A percentile compares a stretch with the other conserved stretches of the same genome.
These are phyloP conservation scores for Axis porcinus DNA, from an alignment of 2,113 vertebrate genomes.

Conservation along the genomic window DNA sequence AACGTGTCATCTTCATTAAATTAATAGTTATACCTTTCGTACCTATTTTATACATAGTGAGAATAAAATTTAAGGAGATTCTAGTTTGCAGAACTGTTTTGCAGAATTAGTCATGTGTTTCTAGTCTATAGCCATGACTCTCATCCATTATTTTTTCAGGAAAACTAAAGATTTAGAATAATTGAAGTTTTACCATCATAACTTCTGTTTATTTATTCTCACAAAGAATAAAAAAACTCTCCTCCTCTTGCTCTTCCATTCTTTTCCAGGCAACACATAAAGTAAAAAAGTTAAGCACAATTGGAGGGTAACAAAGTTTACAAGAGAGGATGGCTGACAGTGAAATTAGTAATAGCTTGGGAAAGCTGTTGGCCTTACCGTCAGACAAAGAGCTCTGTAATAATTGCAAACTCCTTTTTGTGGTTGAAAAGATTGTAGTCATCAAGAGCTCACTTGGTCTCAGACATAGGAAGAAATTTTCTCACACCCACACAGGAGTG, in stretches of 20 bases:
- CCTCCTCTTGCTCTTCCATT: not conserved
- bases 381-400: constrained; percentile 56
- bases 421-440: constrained; percentile 67
- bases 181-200: not conserved
- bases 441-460: constrained; percentile 58
- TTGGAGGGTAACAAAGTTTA: not conserved
- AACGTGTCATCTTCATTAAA: not conserved
- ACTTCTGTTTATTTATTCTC: not conserved
- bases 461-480: constrained; percentile 69
- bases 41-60: not conserved
- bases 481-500: constrained; percentile 76
- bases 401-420: constrained; percentile 63
- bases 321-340: not conserved
- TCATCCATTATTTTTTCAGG: not conserved
- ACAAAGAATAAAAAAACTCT: not conserved
- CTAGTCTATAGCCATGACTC: not conserved
- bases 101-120: not conserved
- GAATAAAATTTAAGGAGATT: not conserved
- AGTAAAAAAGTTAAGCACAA: not conserved
- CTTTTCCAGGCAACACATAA: not conserved
- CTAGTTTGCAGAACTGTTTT: not conserved
- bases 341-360: constrained; percentile 6
- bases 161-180: not conserved
- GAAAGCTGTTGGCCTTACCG: constrained; percentile 10
- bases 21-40: not conserved